These are phyloP conservation scores for Bombus affinis DNA, from an alignment of 1,140 invertebrate species.

Conservation along the genomic window DNA sequence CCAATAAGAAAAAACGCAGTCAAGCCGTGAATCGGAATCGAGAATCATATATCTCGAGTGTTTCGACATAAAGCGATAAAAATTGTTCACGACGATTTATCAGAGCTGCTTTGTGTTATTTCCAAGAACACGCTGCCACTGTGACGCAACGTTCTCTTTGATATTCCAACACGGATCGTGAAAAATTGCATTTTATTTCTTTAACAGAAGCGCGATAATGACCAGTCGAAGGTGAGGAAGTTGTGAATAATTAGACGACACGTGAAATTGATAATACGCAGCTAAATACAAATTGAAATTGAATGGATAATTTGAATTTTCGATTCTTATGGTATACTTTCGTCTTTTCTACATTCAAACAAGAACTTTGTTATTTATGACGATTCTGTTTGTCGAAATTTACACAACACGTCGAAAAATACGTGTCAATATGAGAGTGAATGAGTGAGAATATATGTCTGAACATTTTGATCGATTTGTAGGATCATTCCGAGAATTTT, in stretches of 20 bases:
- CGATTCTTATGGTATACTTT: constrained; percentile 45
- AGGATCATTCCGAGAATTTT: too few relatives aligned
- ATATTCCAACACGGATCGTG: not conserved
- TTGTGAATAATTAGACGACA: constrained; percentile 16
- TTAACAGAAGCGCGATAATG: not conserved
- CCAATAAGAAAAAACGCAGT: not conserved
- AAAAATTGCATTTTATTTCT: not conserved
- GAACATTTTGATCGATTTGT: too few relatives aligned
- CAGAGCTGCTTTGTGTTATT: not conserved
- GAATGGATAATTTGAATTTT: constrained; percentile 22
- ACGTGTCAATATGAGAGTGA: too few relatives aligned
- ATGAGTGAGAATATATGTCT: too few relatives aligned
- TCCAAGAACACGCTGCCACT: not conserved
- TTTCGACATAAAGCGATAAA: not conserved
- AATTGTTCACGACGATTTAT: constrained; percentile 6
- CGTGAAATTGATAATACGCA: constrained; percentile 50
- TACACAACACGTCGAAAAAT: too few relatives aligned
- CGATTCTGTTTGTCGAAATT: too few relatives aligned
- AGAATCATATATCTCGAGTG: not conserved
- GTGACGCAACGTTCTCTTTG: constrained; percentile 7
- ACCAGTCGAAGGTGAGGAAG: not conserved
- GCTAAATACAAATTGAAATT: constrained; percentile 12
- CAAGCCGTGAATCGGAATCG: not conserved
- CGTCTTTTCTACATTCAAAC: not conserved
- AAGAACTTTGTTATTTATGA: too few relatives aligned